Evolutionary conservation across 2,888 invertebrate species (phyloP).

Genomic region (Apoda limacodes): DNA sequence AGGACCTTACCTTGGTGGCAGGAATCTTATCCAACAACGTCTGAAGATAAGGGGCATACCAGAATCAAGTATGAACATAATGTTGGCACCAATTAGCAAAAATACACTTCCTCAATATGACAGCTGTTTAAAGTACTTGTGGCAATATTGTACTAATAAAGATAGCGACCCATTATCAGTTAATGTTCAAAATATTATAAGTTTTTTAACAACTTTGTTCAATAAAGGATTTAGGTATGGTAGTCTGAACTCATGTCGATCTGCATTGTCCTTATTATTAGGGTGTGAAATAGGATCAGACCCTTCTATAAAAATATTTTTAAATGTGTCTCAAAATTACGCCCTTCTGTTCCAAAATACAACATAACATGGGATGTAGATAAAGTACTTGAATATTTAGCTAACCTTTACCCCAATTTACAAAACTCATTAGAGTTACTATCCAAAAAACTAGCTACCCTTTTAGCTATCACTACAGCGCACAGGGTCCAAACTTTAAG

Average conservation of each 20-base stretch:
- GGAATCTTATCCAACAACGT: conserved; percentile 12
- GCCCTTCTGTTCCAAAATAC: conserved; percentile 23
- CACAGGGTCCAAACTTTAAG: conserved; percentile 20
- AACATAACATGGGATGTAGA: conserved; percentile 22
- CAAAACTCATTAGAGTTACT: conserved; percentile 15
- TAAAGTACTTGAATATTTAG: conserved; percentile 18
- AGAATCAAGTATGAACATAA: conserved; percentile 4
- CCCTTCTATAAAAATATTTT: conserved; percentile 18
- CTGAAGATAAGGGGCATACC: conserved; percentile 5
- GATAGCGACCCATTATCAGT: conserved; percentile 3
- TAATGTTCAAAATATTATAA: conserved; percentile 4
- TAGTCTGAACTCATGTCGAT: conserved; percentile 21
- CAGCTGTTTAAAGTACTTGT: conserved; percentile 11
- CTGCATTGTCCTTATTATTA: conserved; percentile 22
- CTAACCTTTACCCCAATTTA: conserved; percentile 18
- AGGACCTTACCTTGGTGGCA: conserved; percentile 17
- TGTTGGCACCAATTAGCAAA: conserved; percentile 9
- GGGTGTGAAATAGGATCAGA: conserved; percentile 19
- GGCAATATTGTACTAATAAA: conserved; percentile 8
- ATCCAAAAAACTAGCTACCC: conserved; percentile 20
- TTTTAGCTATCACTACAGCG: conserved; percentile 22
- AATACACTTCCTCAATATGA: conserved; percentile 16
- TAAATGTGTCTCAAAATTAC: conserved; percentile 22
- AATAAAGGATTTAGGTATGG: conserved; percentile 20
- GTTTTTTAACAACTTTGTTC: conserved; percentile 19